Evolutionary conservation across 2,888 invertebrate genomes (phyloP), one percentile per base, ranked within the genome.

Genomic region (Apamea sordens): DNA sequence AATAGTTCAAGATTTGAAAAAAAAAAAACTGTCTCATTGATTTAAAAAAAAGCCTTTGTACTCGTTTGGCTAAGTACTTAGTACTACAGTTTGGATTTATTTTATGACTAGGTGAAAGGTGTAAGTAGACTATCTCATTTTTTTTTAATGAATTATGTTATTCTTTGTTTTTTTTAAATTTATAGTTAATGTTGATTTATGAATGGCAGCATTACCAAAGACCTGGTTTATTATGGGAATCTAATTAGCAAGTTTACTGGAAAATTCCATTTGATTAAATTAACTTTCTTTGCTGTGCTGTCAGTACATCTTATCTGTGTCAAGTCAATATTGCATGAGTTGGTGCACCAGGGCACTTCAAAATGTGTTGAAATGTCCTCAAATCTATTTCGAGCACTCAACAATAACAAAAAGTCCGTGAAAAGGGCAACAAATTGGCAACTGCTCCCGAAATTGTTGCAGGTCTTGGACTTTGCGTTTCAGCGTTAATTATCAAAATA

Each of bases 401-500:
- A 81, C 61, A 82, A 68, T 80, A 82, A 84, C 75, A 80, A 76
- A 71, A 88, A 89, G 90, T 89, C 88, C 88, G 80, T 89, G 91
- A 91, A 89, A 88, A 88, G 86, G 87, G 84, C 87, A 81, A 82
- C 71, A 80, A 84, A 87, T 93, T 93, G 92, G 92, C 92, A 93
- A 87, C 86, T 84, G 80, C 84, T 85, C 67, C 59, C 47, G 3
- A 85, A 73, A 83, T 77, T 76, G 64, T 76, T 78, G 63, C 70
- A 82, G 63, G 80, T 86, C 89, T 88, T 92, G 91, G 91, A 91
- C 89, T 91, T 91, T 89, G 91, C 79, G 87, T 88, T 90, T 80
- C 88, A 76, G 79, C 63, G 72, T 75, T 67, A 73, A 82, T 72
- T 75, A 85, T 32, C 24, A 36, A 77, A 81, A 78, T 79, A 80